Conservation (phyloP, 53 echinoderm and acorn worm genomes). For the Echinometra lucunter region DNA sequence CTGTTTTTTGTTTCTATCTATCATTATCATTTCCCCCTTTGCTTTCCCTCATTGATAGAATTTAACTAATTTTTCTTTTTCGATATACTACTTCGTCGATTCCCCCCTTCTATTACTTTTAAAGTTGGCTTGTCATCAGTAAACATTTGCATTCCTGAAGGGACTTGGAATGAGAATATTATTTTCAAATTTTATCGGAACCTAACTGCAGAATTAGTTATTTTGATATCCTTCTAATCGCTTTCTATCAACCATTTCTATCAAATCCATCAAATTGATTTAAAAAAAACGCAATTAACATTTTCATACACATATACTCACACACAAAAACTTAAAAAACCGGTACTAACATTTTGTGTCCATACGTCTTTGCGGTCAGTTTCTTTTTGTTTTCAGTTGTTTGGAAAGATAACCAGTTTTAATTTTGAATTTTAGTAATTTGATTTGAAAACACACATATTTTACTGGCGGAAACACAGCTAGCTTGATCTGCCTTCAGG, state of each 20-base stretch:
- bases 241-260: not conserved
- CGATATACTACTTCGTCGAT: not conserved
- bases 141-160: not conserved
- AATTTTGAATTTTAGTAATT: not conserved
- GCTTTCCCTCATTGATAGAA: not conserved
- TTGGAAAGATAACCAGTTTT: not conserved
- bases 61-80: not conserved
- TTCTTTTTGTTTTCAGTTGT: not conserved
- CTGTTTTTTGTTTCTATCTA: not conserved
- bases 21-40: not conserved
- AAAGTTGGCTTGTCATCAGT: not conserved
- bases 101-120: not conserved
- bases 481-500: not conserved
- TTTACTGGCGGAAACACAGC: not conserved
- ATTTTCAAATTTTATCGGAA: no score
- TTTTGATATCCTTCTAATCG: not conserved
- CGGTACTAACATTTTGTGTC: not conserved
- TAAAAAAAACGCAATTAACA: not conserved
- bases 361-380: not conserved
- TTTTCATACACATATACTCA: not conserved
- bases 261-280: not conserved
- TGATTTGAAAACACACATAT: not conserved
- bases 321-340: not conserved
- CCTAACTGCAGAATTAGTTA: no score
- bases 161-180: no score